Evolutionary conservation across 2,113 vertebrate genomes (phyloP), one percentile per base, ranked within the genome.

Genomic region (Nothocercus nigrocapillus): DNA sequence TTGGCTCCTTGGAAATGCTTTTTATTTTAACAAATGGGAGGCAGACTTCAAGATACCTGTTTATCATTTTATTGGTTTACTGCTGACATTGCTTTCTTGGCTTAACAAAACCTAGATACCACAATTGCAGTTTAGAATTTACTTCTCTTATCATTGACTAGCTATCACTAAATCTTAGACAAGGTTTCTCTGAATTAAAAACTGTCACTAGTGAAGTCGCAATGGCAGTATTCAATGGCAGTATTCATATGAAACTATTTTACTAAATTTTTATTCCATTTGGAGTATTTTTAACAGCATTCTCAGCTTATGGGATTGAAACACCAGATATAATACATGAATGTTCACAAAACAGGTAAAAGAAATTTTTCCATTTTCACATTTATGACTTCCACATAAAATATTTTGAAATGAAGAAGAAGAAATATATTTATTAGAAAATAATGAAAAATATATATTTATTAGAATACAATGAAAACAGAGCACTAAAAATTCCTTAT

Each of bases 1-100:
- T 95, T 81, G 64, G 69, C 51, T 94, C 34, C 34, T 81, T 68
- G 24, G n/a, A 88, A 94, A 85, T 53, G 58, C 21, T 87, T 92
- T 93, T 76, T 83, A 63, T 81, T 94, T 93, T 85, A 90, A 85
- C 3, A 1, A 95, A 88, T 36, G 51, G 82, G 93, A 93, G 47
- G 14, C 45, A 94, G 68, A 78, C 22, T 45, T 93, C 59, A 83
- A 61, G 63, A 83, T 49, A 7, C 36, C 36, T 42, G 24, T 74
- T 85, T 53, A 25, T 68, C 74, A 85, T 85, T 93, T 85, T 72
- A 81, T 16, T 91, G 68, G 8, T 61, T 36, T 20, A 61, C n/a
- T 83, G 38, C 40, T 94, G 91, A 63, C 53, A 56, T 12, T 45
- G 51, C 24, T 89, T 88, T 85, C 76, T 69, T 94, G 75, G 80